Base-by-base conservation (phyloP, 2,888 invertebrate genomes). In the Mythimna vitellina region DNA sequence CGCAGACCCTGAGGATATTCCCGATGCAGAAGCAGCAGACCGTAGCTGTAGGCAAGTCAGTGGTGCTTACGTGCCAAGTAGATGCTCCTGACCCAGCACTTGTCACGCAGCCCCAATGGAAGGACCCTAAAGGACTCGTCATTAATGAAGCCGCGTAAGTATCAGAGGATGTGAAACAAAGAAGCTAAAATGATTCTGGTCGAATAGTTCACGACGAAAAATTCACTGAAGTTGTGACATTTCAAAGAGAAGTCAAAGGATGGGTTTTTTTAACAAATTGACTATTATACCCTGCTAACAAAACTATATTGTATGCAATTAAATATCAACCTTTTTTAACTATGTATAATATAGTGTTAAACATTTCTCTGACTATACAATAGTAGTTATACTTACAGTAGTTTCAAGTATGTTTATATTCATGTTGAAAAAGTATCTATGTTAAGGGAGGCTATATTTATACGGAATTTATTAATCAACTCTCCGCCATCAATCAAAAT, bases 11-110 rank as follows among this genome's bases (percentile, higher is more conserved):
- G 88, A 97, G 97, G 92, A 98, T 98, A 88, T 97, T 97, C 84
- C 98, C 98, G 17, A 96, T 94, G 82, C 97, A 97, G 86, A 96
- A 97, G 70, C 96, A 97, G 70, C 97, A 98, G 90, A 97, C 97
- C 20, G 98, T 97, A 84, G 97, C 98, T 0, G 97, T 98, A 17
- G 98, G 98, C 65, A 97, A 97, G 87, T 97, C 97, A 56, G 96
- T 98, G 72, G 97, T 98, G 65, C 95, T 99, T 81, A 98, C 98
- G 8, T 99, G 98, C 91, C 97, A 97, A 85, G 97, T 98, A 7
- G 97, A 97, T 65, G 98, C 97, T 2, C 97, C 97, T 0, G 97
- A 98, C 87, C 96, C 97, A 3, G 94, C 95, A 10, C 95, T 98
- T 54, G 97, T 98, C 69, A 97, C 97, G 46, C 97, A 98, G 88